A percentile compares a stretch with the other conserved stretches of the same genome.
Evolutionary conservation across 2,113 vertebrate species (phyloP).

Genomic region (Percopsis transmontana): DNA sequence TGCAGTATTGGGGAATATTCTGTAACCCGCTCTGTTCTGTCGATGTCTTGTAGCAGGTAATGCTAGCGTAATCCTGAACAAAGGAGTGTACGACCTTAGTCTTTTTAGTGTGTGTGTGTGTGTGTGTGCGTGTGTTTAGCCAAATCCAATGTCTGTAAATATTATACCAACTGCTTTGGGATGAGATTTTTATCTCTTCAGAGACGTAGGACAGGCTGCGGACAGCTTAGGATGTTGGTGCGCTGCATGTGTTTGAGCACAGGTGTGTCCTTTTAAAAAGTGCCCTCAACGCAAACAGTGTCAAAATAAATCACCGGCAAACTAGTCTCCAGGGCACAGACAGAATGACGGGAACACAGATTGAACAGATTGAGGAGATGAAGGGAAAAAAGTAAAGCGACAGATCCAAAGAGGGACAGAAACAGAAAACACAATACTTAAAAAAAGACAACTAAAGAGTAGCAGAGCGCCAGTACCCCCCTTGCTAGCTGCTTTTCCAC

Average conservation of each 20-base stretch:
- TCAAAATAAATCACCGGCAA: slow-evolving; percentile 5
- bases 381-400: slow-evolving; percentile 26
- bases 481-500: no score
- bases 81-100: slow-evolving; percentile 4
- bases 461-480: background rate
- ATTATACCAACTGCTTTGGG: no score
- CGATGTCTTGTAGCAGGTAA: slow-evolving; percentile 11
- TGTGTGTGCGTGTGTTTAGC: background rate
- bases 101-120: background rate
- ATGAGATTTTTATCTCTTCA: no score
- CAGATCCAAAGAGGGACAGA: slow-evolving; percentile 43
- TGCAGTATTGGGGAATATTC: background rate
- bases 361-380: slow-evolving; percentile 11
- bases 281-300: background rate
- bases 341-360: slow-evolving; percentile 20
- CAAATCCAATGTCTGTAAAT: background rate
- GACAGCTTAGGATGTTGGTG: background rate
- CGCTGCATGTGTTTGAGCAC: background rate
- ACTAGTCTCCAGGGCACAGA: slow-evolving; percentile 19
- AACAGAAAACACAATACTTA: slow-evolving; percentile 17
- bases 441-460: slow-evolving; percentile 34
- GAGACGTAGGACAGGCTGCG: background rate
- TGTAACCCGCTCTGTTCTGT: background rate
- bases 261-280: slow-evolving; percentile 1
- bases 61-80: slow-evolving; percentile 32